A percentile compares a stretch with the other conserved stretches of the same genome.
These are phyloP conservation scores for Bombyx huttoni DNA, from an alignment of 2,888 invertebrate species.

Conservation along the genomic window DNA sequence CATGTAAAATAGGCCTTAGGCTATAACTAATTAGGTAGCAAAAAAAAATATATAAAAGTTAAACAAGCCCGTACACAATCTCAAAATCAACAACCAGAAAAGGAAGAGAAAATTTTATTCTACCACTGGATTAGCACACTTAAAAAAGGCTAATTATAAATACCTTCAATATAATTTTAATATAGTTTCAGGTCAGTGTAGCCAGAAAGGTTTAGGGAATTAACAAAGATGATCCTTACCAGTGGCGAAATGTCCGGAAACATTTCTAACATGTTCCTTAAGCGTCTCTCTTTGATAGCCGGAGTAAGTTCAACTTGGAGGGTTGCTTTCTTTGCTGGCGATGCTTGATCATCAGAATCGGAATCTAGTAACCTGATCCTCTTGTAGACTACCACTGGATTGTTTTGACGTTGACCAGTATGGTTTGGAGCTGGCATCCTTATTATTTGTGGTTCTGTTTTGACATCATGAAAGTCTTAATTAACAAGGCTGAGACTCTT, in stretches of 20 bases:
- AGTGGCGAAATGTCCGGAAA: constrained; percentile 74
- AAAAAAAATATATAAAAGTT: too few species aligned
- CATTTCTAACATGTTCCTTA: constrained; percentile 75
- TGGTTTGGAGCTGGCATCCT: constrained; percentile 47
- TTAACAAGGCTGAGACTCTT: neutral
- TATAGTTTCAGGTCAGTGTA: too few species aligned
- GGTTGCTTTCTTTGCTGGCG: constrained; percentile 38
- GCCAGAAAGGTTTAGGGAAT: too few species aligned
- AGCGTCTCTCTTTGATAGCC: constrained; percentile 69
- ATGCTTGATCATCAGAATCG: constrained; percentile 62
- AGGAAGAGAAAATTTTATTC: too few species aligned
- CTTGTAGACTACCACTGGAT: constrained; percentile 44
- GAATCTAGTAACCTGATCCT: constrained; percentile 61
- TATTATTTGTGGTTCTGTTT: constrained; percentile 25
- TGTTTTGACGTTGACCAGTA: constrained; percentile 14
- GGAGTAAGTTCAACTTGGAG: constrained; percentile 37
- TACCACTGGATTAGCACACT: too few species aligned
- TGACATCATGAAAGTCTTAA: constrained; percentile 2
- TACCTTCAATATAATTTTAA: too few species aligned
- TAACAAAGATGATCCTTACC: constrained; percentile 40
- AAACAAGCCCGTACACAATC: too few species aligned
- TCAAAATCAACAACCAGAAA: too few species aligned
- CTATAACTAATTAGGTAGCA: too few species aligned
- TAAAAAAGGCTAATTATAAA: too few species aligned
- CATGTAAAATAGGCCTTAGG: too few species aligned